phyloP scores from a whole-genome alignment of 2,888 invertebrate genomes.

The Orthonevra nobilis region DNA sequence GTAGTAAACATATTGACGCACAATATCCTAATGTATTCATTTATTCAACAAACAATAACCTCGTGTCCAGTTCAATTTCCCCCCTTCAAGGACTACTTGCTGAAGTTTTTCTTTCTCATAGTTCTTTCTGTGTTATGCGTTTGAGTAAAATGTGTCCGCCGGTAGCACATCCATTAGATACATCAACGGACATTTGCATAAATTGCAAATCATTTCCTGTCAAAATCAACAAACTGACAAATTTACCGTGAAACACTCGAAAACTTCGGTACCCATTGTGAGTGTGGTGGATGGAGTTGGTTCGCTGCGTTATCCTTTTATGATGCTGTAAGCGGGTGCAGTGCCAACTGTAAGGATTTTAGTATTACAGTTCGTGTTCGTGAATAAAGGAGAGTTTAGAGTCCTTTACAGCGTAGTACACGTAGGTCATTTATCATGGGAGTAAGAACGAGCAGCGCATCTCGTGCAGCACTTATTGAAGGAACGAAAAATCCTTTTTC shows the following conservation, averaged over 20 bases:
- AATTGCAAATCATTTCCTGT: conserved; percentile 50
- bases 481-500: not conserved
- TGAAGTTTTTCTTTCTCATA: not conserved
- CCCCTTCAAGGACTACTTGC: not conserved
- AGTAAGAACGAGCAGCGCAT: not conserved
- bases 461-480: not conserved
- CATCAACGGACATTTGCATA: conserved; percentile 47
- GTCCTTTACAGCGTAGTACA: not conserved
- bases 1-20: too few relatives aligned
- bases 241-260: conserved; percentile 40
- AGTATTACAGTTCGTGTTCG: conserved; percentile 14
- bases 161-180: conserved; percentile 25
- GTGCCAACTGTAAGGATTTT: too few relatives aligned
- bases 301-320: too few relatives aligned
- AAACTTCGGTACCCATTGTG: conserved; percentile 36
- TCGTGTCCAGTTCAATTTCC: conserved; percentile 18
- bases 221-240: conserved; percentile 55
- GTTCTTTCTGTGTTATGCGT: not conserved
- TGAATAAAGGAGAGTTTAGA: conserved; percentile 4
- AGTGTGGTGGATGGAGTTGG: too few relatives aligned
- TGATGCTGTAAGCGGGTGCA: too few relatives aligned
- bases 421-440: conserved; percentile 26
- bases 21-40: conserved; percentile 41
- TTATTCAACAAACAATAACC: conserved; percentile 30
- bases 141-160: not conserved